Evolutionary conservation across 2,888 invertebrate genomes (phyloP), one percentile per base, ranked within the genome.

Genomic region (Ophion obscuratus): DNA sequence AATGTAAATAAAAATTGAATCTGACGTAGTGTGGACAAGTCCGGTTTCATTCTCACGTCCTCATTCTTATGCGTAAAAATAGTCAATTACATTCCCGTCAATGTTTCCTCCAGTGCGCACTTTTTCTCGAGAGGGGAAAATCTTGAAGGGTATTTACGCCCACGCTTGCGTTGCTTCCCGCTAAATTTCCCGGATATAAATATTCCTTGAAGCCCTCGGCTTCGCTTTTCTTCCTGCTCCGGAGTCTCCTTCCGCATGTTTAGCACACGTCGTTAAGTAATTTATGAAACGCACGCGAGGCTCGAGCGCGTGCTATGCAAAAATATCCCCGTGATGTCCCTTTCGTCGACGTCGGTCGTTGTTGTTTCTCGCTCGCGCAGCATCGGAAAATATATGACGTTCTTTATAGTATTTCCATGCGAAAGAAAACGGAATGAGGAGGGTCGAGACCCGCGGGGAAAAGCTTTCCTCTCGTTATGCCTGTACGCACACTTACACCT

Each of bases 381-480:
- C 83, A 73, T 86, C 80, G n/a, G 68, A 24, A 75, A 81, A 86
- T 76, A 62, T 81, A 76, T 68, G 75, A 76, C 73, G 83, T 78
- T 75, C 74, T 83, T 86, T 86, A 70, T 62, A 81, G 64, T 81
- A 86, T 78, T 84, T 76, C 83, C 86, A 81, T 78, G 70, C 78
- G 81, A 81, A 70, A 80, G 83, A 76, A 81, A 80, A 61, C 67
- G 67, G 67, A 44, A 11, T 24, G 79, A 36, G 57, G 68, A 81
- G 81, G 81, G 81, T 81, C 75, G 76, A 76, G 62, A 27, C 73
- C 78, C 83, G 78, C 64, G 71, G 84, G 75, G 84, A 71, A 81
- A 84, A 82, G n/a, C 78, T 74, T 73, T 64, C 14, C 36, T 62
- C 79, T 71, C 62, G 47, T 62, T 70, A 47, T 79, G 47, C 70